These are phyloP conservation scores for Todiramphus saurophagus DNA, from an alignment of 2,113 vertebrate genomes.

Conservation along the genomic window DNA sequence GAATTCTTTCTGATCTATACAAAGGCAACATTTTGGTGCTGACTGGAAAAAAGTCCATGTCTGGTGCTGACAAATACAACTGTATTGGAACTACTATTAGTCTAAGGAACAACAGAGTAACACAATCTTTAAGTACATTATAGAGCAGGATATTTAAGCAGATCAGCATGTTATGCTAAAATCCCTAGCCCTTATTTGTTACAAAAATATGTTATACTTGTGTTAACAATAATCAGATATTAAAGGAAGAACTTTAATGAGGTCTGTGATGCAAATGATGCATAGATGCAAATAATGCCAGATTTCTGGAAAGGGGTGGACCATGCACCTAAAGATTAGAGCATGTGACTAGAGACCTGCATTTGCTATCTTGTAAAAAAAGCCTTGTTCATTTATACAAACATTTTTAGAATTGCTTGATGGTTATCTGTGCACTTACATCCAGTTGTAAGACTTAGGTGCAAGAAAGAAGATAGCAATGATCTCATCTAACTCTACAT, in stretches of 20 bases:
- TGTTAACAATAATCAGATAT: not conserved
- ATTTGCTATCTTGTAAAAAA: not conserved
- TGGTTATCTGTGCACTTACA: not conserved
- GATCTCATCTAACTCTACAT: not conserved
- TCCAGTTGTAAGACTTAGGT: not conserved
- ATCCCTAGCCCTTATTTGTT: not conserved
- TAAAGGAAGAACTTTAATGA: not conserved
- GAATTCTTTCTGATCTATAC: not conserved
- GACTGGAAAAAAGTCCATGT: not conserved
- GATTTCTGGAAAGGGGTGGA: not conserved
- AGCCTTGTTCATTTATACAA: not conserved
- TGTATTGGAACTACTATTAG: not conserved
- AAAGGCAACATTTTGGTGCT: not conserved
- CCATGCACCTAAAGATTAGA: not conserved
- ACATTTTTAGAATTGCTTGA: not conserved
- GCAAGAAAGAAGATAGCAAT: not conserved
- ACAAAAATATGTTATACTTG: not conserved
- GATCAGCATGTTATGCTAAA: not conserved
- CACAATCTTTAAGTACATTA: not conserved
- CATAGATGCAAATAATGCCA: not conserved
- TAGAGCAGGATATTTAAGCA: not conserved
- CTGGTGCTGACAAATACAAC: not conserved
- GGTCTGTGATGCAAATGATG: not conserved
- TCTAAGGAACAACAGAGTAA: not conserved
- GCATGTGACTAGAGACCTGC: not conserved